Conservation (phyloP, 1,140 invertebrate species). For the Telenomus remus region DNA sequence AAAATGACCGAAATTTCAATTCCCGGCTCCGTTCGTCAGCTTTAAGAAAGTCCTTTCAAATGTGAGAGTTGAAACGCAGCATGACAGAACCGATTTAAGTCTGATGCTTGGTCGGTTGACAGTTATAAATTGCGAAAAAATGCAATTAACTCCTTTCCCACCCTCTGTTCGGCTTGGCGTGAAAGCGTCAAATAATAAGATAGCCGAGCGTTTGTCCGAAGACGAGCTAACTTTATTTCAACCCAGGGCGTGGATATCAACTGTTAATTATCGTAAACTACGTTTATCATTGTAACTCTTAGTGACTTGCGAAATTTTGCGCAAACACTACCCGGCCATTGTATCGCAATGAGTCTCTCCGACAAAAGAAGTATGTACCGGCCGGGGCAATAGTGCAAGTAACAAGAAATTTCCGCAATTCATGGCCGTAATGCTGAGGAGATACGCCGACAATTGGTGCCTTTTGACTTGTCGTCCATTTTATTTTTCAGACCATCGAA, state of each 20-base stretch:
- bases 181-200: conserved; percentile 17
- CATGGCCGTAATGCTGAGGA: conserved; percentile 35
- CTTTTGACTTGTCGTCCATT: conserved; percentile 18
- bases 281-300: conserved; percentile 13
- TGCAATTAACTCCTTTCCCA: conserved; percentile 18
- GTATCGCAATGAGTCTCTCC: conserved; percentile 31
- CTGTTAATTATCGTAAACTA: conserved; percentile 42
- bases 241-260: conserved; percentile 24
- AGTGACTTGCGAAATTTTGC: conserved; percentile 43
- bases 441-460: conserved; percentile 11
- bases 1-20: too few relatives aligned
- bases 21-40: too few relatives aligned
- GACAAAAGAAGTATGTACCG: conserved; percentile 36
- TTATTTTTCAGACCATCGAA: conserved; percentile 34
- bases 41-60: too few relatives aligned
- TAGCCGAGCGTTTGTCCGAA: neutral
- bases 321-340: conserved; percentile 28
- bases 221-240: conserved; percentile 33
- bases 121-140: conserved; percentile 41
- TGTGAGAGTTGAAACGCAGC: neutral
- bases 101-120: neutral
- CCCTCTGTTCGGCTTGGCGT: neutral
- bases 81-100: neutral
- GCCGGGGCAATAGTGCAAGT: conserved; percentile 28
- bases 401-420: conserved; percentile 46